Evolutionary conservation across 2,797 vertebrate genomes (phyloP).

Genomic region (Syndactyla subalaris): DNA sequence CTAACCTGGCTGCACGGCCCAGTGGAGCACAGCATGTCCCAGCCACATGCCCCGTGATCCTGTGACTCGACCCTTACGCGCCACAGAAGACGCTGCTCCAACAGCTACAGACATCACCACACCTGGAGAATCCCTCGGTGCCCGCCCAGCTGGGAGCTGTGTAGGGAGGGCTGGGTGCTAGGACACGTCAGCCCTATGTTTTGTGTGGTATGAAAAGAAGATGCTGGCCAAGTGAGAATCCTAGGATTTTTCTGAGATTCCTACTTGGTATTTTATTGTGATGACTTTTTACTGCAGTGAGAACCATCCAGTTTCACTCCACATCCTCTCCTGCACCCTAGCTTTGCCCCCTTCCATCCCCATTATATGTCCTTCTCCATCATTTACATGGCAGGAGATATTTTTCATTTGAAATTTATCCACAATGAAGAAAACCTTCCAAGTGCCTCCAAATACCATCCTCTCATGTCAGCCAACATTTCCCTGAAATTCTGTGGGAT

Average conservation of each 20-base stretch:
- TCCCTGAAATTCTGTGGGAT: not conserved
- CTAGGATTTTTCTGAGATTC: not conserved
- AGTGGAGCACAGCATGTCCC: not conserved
- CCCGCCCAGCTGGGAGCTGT: not conserved
- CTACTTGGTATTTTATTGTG: not conserved
- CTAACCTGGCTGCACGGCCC: not conserved
- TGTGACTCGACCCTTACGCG: not conserved
- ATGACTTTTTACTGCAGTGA: not conserved
- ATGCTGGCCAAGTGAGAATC: not conserved
- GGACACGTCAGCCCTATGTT: not conserved
- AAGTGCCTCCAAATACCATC: not conserved
- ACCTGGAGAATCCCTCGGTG: not conserved
- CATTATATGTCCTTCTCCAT: not conserved
- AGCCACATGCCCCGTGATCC: not conserved
- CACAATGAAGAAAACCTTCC: not conserved
- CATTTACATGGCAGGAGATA: not conserved
- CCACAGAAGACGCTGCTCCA: not conserved
- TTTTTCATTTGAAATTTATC: not conserved
- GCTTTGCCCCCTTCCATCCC: not conserved
- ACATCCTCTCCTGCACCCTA: not conserved
- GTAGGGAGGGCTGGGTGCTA: not conserved
- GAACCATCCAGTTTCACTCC: not conserved
- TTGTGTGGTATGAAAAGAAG: not conserved
- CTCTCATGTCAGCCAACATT: not conserved
- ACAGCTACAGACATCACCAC: rapidly evolving